Percentiles rank a stretch among this genome's conserved stretches.
Conservation (phyloP, 2,797 vertebrate species). For the Zalophus californianus region DNA sequence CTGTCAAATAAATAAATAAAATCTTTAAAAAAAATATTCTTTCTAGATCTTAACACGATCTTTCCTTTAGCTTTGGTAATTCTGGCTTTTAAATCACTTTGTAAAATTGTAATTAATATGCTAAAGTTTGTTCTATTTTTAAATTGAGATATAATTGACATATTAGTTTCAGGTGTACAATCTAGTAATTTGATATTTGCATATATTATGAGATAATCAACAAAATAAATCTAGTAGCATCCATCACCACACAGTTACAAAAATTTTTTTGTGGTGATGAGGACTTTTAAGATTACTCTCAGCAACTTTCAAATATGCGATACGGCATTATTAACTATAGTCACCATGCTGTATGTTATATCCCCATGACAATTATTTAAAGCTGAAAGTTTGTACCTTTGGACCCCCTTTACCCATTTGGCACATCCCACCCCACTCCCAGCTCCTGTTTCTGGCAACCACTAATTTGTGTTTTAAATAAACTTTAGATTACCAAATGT, state of each 20-base stretch:
- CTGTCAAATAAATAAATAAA: no score
- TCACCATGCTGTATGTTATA: neutral
- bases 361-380: neutral
- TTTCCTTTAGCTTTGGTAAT: slow-evolving; percentile 25
- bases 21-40: neutral
- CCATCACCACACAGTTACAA: neutral
- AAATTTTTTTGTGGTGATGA: neutral
- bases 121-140: neutral
- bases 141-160: neutral
- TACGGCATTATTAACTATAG: neutral
- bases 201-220: neutral
- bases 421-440: neutral
- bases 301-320: neutral
- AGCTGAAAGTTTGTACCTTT: neutral
- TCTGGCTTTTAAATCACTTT: neutral
- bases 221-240: neutral
- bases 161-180: neutral
- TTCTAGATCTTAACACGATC: neutral
- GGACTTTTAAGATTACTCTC: neutral
- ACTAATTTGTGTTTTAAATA: neutral
- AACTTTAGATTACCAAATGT: neutral
- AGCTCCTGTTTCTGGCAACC: neutral
- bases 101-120: slow-evolving; percentile 5
- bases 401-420: neutral
- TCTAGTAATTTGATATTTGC: neutral